Evolutionary conservation across 2,888 invertebrate species (phyloP).

Genomic region (Tipula helvola): DNA sequence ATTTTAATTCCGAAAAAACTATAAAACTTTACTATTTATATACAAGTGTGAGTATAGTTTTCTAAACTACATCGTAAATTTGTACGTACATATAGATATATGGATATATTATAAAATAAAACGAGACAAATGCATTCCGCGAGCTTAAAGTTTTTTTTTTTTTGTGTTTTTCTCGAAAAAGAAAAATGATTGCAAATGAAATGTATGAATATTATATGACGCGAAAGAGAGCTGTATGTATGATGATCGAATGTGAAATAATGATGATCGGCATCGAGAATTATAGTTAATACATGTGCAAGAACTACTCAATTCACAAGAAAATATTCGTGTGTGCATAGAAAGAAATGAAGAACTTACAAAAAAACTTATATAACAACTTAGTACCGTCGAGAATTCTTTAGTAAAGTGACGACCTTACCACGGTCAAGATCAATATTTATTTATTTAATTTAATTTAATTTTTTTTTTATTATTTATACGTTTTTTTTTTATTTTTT

Average conservation of each 20-base stretch:
- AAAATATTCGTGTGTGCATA: neutral
- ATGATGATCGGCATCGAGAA: constrained; percentile 18
- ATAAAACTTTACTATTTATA: neutral
- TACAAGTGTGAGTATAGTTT: neutral
- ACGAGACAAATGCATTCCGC: constrained; percentile 11
- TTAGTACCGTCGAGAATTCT: constrained; percentile 34
- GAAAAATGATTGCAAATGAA: constrained; percentile 8
- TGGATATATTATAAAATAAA: neutral
- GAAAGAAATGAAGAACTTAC: constrained; percentile 23
- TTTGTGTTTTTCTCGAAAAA: neutral
- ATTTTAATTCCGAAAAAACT: neutral
- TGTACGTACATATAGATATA: neutral
- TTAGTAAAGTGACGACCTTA: constrained; percentile 36
- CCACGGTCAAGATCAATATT: constrained; percentile 29
- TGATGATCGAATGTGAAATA: constrained; percentile 18
- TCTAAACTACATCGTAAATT: neutral
- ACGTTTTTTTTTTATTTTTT: neutral
- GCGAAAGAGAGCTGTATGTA: constrained; percentile 10
- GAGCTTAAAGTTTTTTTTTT: neutral
- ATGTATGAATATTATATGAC: neutral
- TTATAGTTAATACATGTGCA: neutral
- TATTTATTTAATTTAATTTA: neutral
- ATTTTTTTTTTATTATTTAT: neutral
- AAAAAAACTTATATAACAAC: constrained; percentile 36
- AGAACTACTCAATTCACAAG: neutral